A percentile compares a stretch with the other conserved stretches of the same genome.
phyloP scores from a whole-genome alignment of 2,113 vertebrate genomes.

The Catharus fuscescens region DNA sequence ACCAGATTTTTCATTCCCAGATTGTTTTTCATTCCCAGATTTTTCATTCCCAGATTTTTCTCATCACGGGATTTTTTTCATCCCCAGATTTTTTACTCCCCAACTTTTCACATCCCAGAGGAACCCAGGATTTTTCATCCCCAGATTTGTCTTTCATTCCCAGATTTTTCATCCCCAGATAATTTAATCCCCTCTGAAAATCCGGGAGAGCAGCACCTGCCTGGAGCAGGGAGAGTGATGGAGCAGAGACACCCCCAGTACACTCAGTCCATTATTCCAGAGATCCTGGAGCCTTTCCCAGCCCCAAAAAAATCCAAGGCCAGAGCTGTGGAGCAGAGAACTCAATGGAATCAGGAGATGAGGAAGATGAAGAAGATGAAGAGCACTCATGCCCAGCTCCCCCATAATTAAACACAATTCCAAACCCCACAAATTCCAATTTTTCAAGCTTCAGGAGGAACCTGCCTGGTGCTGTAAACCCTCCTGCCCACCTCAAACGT shows the following conservation, averaged over 20 bases:
- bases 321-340: rapidly evolving
- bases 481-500: neutral
- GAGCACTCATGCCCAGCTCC: neutral
- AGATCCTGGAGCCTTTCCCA: neutral
- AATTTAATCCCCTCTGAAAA: neutral
- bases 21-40: too few species aligned
- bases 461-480: neutral
- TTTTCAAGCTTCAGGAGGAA: neutral
- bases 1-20: too few species aligned
- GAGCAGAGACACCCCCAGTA: rapidly evolving
- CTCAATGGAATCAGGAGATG: rapidly evolving
- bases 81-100: too few species aligned
- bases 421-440: neutral
- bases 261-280: rapidly evolving
- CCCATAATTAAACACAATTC: rapidly evolving
- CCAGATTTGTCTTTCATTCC: too few species aligned
- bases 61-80: too few species aligned
- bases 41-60: too few species aligned
- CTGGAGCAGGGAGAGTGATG: rapidly evolving
- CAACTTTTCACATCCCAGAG: too few species aligned
- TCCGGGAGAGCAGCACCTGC: neutral
- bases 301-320: rapidly evolving
- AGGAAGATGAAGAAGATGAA: neutral
- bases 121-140: too few species aligned
- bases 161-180: too few species aligned